These are phyloP conservation scores for Caretta caretta DNA, from an alignment of 2,113 vertebrate species.

Conservation along the genomic window DNA sequence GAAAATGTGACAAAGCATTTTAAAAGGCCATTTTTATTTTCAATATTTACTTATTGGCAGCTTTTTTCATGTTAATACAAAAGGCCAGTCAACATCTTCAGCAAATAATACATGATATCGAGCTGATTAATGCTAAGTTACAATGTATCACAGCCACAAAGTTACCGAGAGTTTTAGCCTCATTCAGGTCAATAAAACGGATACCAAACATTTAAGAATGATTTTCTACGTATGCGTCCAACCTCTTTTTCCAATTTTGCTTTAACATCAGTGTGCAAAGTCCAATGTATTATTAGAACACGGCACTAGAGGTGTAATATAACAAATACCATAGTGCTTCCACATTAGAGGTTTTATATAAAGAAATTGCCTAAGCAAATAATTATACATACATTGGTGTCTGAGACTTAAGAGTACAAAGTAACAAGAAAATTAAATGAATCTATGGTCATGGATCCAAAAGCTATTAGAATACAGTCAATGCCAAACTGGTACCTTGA, in stretches of 20 bases:
- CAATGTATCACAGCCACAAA: conserved; percentile 23
- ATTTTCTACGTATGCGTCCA: rapidly evolving
- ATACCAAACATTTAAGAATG: neutral
- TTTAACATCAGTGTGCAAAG: neutral
- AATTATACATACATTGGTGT: neutral
- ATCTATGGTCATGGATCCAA: neutral
- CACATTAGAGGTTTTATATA: neutral
- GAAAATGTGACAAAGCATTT: neutral
- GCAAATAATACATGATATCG: conserved; percentile 31
- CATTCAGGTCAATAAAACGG: neutral
- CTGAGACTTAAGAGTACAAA: conserved; percentile 31
- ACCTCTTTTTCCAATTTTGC: conserved; percentile 3
- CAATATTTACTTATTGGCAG: conserved; percentile 8
- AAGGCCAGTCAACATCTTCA: conserved; percentile 26
- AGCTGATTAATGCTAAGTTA: conserved; percentile 41
- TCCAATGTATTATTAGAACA: conserved; percentile 5
- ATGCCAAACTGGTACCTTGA: neutral
- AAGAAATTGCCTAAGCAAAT: conserved; percentile 37
- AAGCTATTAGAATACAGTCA: neutral
- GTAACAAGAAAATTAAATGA: neutral
- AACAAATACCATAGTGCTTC: conserved; percentile 6
- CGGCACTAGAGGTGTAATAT: conserved; percentile 52
- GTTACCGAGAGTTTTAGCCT: neutral
- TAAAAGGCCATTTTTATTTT: conserved; percentile 15
- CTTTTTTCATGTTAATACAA: conserved; percentile 24